phyloP scores from a whole-genome alignment of 2,888 invertebrate species.

The Meteorus cinctellus region DNA sequence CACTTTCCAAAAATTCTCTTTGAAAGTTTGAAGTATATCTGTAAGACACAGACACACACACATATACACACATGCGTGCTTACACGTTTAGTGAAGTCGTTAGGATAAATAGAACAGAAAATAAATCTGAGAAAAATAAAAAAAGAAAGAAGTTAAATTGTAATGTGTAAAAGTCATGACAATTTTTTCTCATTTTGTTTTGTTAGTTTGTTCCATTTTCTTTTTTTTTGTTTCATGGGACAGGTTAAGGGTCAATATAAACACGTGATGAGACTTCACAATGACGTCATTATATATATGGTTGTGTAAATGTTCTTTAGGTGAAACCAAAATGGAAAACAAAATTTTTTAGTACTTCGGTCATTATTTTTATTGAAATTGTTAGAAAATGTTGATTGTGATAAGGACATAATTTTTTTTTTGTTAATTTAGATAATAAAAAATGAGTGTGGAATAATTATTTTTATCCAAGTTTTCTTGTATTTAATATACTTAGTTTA shows the following conservation, averaged over 20 bases:
- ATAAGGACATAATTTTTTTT: too few species aligned
- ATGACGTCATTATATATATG: neutral
- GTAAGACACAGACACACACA: neutral
- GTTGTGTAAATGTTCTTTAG: neutral
- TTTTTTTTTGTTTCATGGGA: constrained; percentile 10
- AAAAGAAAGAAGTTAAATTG: neutral
- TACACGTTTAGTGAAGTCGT: neutral
- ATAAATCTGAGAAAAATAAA: neutral
- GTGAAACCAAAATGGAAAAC: neutral
- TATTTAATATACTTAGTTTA: too few species aligned
- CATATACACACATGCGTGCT: neutral
- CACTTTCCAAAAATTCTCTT: constrained; percentile 17
- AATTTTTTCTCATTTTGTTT: neutral
- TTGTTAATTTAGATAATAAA: too few species aligned
- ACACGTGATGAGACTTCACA: constrained; percentile 20
- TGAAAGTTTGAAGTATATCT: neutral
- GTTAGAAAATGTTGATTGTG: too few species aligned
- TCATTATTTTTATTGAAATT: too few species aligned
- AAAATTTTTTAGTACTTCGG: neutral
- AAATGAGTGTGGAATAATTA: too few species aligned
- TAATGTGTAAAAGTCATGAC: neutral
- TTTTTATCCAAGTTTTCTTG: too few species aligned
- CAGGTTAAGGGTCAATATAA: constrained; percentile 15
- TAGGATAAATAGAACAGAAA: neutral
- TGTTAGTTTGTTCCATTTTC: neutral